These are phyloP conservation scores for Melopsittacus undulatus DNA, from an alignment of 2,797 vertebrate species.

Conservation along the genomic window DNA sequence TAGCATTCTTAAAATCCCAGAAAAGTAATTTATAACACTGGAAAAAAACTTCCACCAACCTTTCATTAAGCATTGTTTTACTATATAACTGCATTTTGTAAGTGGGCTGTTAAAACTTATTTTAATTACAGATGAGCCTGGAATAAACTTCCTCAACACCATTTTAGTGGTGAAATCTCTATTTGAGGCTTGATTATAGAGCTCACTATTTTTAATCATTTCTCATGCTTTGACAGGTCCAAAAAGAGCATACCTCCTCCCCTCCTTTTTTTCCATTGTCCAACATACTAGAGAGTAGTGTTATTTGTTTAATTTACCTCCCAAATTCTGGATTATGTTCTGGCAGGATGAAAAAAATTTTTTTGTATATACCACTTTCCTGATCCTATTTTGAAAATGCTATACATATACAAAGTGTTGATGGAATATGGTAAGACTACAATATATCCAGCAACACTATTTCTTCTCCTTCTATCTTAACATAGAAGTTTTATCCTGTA, in stretches of 20 bases:
- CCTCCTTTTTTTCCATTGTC: background rate
- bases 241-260: background rate
- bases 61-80: slow-evolving; percentile 52
- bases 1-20: slow-evolving; percentile 39
- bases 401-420: background rate
- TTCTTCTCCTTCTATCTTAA: background rate
- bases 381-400: background rate
- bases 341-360: background rate
- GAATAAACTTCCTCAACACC: background rate
- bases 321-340: background rate
- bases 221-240: background rate
- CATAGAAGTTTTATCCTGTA: background rate
- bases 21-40: slow-evolving; percentile 28
- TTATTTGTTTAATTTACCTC: slow-evolving; percentile 7
- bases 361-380: background rate
- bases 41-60: background rate
- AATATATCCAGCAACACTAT: background rate
- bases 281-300: background rate
- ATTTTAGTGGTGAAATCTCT: slow-evolving; percentile 4
- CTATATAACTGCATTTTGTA: background rate
- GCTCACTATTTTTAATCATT: slow-evolving; percentile 19
- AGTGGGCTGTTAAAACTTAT: background rate
- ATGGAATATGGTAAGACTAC: background rate
- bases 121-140: slow-evolving; percentile 2
- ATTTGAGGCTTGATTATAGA: background rate